Evolutionary conservation across 1,140 invertebrate species (phyloP).

Genomic region (Diorhabda carinulata): DNA sequence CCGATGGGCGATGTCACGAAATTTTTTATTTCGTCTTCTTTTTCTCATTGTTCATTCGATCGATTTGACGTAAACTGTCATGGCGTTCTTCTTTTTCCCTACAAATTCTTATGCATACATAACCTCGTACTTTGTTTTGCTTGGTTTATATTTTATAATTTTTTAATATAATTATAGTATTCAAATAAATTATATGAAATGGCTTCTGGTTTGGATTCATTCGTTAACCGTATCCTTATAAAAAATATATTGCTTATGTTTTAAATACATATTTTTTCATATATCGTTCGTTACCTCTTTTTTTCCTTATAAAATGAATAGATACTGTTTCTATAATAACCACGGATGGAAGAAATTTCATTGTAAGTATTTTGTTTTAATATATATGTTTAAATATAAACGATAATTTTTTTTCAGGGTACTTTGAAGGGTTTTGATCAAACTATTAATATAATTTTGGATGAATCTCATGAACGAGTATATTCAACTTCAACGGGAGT

Average conservation of each 20-base stretch:
- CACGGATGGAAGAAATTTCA: slow-evolving; percentile 91
- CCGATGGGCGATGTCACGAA: no score
- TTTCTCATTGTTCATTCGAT: no score
- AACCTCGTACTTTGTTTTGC: no score
- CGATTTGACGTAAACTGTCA: no score
- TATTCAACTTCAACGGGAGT: slow-evolving; percentile 89
- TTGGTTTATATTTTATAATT: no score
- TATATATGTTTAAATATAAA: slow-evolving; percentile 1
- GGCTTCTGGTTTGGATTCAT: slow-evolving; percentile 18
- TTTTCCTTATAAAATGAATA: slow-evolving; percentile 38
- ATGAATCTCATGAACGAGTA: slow-evolving; percentile 96
- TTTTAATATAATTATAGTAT: neutral
- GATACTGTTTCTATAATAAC: slow-evolving; percentile 93
- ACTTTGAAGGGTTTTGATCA: slow-evolving; percentile 93
- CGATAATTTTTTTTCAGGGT: slow-evolving; percentile 57
- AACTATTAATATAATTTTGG: slow-evolving; percentile 95
- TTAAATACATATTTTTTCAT: neutral
- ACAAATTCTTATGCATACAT: no score
- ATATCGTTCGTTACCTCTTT: neutral
- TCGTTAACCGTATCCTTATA: slow-evolving; percentile 20
- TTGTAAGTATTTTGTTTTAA: slow-evolving; percentile 62
- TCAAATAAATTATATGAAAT: slow-evolving; percentile 1
- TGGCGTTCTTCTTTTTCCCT: no score
- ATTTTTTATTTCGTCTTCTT: no score
- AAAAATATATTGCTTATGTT: neutral